Evolutionary conservation across 2,888 invertebrate genomes (phyloP).

Genomic region (Ellobium chinense): DNA sequence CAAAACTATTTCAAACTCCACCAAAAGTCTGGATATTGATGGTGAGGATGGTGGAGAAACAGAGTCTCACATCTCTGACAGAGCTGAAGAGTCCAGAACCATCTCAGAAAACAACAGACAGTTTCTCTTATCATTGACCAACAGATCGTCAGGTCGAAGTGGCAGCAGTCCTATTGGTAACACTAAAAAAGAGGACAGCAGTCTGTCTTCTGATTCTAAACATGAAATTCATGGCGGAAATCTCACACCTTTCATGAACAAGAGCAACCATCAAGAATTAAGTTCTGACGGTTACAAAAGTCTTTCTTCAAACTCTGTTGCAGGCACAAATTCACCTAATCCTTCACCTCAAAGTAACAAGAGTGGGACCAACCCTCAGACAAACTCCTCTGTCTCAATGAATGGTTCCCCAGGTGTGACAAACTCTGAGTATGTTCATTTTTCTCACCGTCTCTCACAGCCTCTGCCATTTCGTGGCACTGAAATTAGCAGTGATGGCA

Average conservation of each 20-base stretch:
- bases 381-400: neutral
- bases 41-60: neutral
- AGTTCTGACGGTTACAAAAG: neutral
- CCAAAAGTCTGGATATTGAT: neutral
- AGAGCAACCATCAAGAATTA: neutral
- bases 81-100: neutral
- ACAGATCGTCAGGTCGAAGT: neutral
- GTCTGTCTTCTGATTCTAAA: neutral
- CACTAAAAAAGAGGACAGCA: neutral
- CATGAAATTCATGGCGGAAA: neutral
- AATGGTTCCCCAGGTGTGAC: neutral
- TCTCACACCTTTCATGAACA: no score
- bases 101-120: slow-evolving; percentile 27
- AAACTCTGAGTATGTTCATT: neutral
- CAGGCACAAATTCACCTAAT: neutral
- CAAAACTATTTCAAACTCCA: neutral
- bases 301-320: neutral
- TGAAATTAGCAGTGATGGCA: no score
- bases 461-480: neutral
- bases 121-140: slow-evolving; percentile 6
- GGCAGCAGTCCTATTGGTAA: neutral
- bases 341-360: neutral
- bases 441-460: neutral
- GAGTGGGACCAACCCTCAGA: neutral
- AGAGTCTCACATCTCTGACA: neutral